Conservation (phyloP, 2,888 invertebrate species). For the Trisateles emortualis region DNA sequence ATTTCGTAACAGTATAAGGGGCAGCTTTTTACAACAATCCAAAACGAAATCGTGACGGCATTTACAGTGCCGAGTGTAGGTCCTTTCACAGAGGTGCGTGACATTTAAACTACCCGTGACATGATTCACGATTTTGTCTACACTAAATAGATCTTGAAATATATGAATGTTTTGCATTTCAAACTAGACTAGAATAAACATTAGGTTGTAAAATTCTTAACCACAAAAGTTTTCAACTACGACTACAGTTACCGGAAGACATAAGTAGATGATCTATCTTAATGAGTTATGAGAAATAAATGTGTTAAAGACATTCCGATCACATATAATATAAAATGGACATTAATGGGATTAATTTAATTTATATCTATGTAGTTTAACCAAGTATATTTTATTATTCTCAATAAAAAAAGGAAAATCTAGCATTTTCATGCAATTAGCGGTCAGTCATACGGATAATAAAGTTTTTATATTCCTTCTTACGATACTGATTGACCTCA, state of each 20-base stretch:
- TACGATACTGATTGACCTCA: slow-evolving; percentile 70
- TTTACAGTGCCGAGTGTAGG: slow-evolving; percentile 66
- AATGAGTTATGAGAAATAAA: too few species aligned
- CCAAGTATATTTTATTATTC: slow-evolving; percentile 45
- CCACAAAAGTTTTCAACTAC: background rate
- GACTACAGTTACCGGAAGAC: background rate
- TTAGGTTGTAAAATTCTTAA: background rate
- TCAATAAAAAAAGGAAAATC: slow-evolving; percentile 57
- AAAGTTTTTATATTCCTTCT: slow-evolving; percentile 72
- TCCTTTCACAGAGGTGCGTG: slow-evolving; percentile 71
- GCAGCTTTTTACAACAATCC: slow-evolving; percentile 60
- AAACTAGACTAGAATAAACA: background rate
- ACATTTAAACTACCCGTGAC: slow-evolving; percentile 70
- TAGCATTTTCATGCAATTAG: slow-evolving; percentile 68
- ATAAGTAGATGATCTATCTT: too few species aligned
- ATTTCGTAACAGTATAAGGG: slow-evolving; percentile 27
- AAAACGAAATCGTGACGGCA: slow-evolving; percentile 74
- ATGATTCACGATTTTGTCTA: slow-evolving; percentile 54
- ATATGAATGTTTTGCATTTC: slow-evolving; percentile 12
- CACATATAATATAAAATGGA: background rate
- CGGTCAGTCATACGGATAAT: slow-evolving; percentile 62
- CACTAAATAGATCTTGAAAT: slow-evolving; percentile 26
- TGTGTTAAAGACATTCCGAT: background rate
- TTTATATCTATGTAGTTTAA: slow-evolving; percentile 25
- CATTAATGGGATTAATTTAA: slow-evolving; percentile 6